These are phyloP conservation scores for Pygathrix nemaeus DNA, from an alignment of 2,113 vertebrate genomes.

Conservation along the genomic window DNA sequence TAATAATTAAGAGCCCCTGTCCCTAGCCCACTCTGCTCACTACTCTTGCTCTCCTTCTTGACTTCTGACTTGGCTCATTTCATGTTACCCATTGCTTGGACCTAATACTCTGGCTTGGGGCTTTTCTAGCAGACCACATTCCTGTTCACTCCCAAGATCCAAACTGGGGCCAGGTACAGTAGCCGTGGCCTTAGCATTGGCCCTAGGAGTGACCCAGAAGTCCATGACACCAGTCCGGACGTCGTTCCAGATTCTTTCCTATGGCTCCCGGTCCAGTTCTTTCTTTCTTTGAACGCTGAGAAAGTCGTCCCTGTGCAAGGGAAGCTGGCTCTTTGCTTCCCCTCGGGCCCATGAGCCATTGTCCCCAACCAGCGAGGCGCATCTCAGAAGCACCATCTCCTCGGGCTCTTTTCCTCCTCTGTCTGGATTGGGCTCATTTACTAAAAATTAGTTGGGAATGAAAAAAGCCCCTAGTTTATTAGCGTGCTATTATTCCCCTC, in stretches of 20 bases:
- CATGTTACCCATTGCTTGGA: background rate
- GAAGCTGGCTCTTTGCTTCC: constrained; percentile 28
- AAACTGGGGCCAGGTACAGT: background rate
- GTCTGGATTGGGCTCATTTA: constrained; percentile 81
- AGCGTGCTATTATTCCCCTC: constrained; percentile 87
- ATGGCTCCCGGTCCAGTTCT: background rate
- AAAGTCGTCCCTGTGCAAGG: background rate
- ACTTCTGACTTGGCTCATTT: background rate
- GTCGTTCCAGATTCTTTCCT: background rate
- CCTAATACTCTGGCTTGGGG: background rate
- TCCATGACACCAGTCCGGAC: background rate
- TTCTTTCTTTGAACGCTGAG: background rate
- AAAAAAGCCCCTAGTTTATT: constrained; percentile 86
- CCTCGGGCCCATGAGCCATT: constrained; percentile 72
- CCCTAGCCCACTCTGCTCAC: background rate
- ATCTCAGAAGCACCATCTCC: constrained; percentile 75
- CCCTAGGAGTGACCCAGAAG: background rate
- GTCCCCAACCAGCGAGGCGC: constrained; percentile 78
- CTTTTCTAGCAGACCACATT: background rate
- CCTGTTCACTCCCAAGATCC: background rate
- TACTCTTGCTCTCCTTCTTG: background rate
- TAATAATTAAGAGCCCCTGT: background rate
- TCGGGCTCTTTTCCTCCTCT: constrained; percentile 67
- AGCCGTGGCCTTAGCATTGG: background rate
- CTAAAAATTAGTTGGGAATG: constrained; percentile 85